These are phyloP conservation scores for Ips typographus DNA, from an alignment of 1,140 invertebrate genomes.

Conservation along the genomic window DNA sequence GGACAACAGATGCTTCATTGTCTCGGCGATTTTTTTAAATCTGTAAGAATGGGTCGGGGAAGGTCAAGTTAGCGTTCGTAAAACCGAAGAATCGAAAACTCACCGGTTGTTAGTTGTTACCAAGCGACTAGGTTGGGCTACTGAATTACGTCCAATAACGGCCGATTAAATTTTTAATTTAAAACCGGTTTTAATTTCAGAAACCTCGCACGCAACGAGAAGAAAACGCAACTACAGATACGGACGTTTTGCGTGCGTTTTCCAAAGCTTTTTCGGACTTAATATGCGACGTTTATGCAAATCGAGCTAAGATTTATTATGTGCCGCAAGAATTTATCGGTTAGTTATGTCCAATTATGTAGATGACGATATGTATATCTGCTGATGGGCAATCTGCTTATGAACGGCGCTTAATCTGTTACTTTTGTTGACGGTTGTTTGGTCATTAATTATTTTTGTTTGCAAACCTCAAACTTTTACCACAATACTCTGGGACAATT, in stretches of 20 bases:
- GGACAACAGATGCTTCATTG: too few relatives aligned
- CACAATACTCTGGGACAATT: too few relatives aligned
- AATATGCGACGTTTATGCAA: conserved; percentile 5
- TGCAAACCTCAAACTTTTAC: too few relatives aligned
- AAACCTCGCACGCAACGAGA: conserved; percentile 19
- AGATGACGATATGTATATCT: conserved; percentile 1
- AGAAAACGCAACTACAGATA: conserved; percentile 10
- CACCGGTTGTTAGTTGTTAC: conserved; percentile 1
- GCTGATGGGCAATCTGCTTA: background rate
- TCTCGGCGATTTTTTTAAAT: too few relatives aligned
- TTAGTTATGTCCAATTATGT: conserved; percentile 9
- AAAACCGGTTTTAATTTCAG: conserved; percentile 25
- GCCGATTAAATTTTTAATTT: conserved; percentile 21
- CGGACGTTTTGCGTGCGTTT: conserved; percentile 1
- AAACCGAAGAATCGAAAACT: conserved; percentile 3
- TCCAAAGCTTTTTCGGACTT: background rate
- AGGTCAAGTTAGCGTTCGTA: background rate
- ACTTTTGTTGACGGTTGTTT: too few relatives aligned
- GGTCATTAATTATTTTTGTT: too few relatives aligned
- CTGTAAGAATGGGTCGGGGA: too few relatives aligned
- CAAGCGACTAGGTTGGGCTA: conserved; percentile 20
- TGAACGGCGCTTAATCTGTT: too few relatives aligned
- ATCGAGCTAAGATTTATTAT: conserved; percentile 7
- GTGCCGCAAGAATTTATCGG: conserved; percentile 2
- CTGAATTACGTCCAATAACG: conserved; percentile 17